These are phyloP conservation scores for Microtus pennsylvanicus DNA, from an alignment of 2,113 vertebrate species.

Conservation along the genomic window DNA sequence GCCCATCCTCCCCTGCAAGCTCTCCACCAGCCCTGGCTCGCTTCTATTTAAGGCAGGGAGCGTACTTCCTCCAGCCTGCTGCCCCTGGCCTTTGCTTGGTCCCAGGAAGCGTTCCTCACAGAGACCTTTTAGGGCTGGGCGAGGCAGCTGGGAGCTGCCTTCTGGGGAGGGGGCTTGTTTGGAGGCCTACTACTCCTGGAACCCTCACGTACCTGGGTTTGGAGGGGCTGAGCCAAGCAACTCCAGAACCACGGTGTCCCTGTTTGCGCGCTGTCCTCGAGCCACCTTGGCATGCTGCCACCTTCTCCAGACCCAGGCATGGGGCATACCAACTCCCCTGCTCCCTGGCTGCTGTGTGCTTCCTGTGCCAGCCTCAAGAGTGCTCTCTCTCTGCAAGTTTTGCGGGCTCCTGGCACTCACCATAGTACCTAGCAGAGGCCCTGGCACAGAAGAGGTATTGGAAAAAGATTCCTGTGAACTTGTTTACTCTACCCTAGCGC, in stretches of 20 bases:
- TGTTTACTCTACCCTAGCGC: background rate
- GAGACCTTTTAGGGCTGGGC: background rate
- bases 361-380: background rate
- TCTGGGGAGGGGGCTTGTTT: background rate
- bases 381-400: background rate
- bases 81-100: background rate
- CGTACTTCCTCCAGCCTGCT: background rate
- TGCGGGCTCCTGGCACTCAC: background rate
- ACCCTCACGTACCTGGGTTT: background rate
- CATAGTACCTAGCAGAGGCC: background rate
- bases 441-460: background rate
- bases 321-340: background rate
- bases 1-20: background rate
- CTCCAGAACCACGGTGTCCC: rapidly evolving
- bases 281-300: background rate
- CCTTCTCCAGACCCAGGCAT: background rate
- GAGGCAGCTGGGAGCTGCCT: background rate
- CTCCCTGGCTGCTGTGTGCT: background rate
- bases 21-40: background rate
- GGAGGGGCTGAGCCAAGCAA: background rate
- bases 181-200: background rate
- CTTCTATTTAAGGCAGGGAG: constrained; percentile 66
- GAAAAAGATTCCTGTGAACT: background rate
- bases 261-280: rapidly evolving
- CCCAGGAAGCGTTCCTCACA: background rate